Conservation (phyloP, 2,888 invertebrate genomes). For the Platerodrilus igneus region DNA sequence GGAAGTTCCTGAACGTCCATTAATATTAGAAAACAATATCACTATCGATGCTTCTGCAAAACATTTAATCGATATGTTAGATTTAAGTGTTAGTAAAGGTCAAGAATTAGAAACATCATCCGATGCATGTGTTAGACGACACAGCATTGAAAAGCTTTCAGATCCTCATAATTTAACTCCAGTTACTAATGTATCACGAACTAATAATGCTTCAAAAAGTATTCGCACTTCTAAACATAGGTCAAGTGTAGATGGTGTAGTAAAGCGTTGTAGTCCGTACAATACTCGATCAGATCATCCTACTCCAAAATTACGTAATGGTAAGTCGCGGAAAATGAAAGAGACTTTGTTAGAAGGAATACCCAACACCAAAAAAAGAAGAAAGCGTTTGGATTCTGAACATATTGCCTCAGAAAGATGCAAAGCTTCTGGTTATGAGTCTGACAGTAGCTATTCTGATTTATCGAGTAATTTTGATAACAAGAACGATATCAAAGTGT, state of each 20-base stretch:
- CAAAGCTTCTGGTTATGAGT: conserved; percentile 59
- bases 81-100: conserved; percentile 39
- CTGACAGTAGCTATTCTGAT: conserved; percentile 60
- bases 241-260: conserved; percentile 35
- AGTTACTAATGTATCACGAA: conserved; percentile 37
- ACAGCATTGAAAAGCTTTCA: conserved; percentile 46
- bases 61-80: conserved; percentile 45
- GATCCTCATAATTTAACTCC: conserved; percentile 20
- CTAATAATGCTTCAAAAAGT: conserved; percentile 40
- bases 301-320: conserved; percentile 60
- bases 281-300: conserved; percentile 57
- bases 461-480: conserved; percentile 37
- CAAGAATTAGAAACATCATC: conserved; percentile 32
- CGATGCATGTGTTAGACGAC: conserved; percentile 38
- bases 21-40: conserved; percentile 33
- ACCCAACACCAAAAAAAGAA: conserved; percentile 49
- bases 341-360: conserved; percentile 56
- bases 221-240: conserved; percentile 36
- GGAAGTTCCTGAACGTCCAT: conserved; percentile 31
- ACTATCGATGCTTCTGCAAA: conserved; percentile 38
- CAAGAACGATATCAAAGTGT: conserved; percentile 19
- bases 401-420: conserved; percentile 58
- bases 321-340: conserved; percentile 61
- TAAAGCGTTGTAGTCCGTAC: conserved; percentile 51
- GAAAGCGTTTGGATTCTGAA: conserved; percentile 56